Percentiles rank a stretch among this genome's conserved stretches.
phyloP scores from a whole-genome alignment of 1,140 invertebrate genomes.

The Rhagoletis zephyria region DNA sequence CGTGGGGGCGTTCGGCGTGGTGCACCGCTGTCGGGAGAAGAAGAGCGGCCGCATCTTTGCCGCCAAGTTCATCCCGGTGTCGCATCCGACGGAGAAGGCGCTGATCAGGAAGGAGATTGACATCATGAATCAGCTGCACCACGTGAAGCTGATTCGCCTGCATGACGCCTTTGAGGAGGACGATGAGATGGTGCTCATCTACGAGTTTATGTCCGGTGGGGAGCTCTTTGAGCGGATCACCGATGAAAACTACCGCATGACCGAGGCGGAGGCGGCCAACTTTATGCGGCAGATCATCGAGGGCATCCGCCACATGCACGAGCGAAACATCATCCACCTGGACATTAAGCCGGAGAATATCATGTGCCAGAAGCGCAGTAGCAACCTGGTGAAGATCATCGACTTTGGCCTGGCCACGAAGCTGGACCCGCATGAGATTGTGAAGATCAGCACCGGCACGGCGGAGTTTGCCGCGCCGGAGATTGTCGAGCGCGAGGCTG shows the following conservation, averaged over 20 bases:
- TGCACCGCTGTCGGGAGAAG: constrained; percentile 96
- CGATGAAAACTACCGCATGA: constrained; percentile 97
- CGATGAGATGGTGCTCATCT: constrained; percentile 98
- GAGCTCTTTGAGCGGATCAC: constrained; percentile 99
- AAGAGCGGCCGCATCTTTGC: constrained; percentile 97
- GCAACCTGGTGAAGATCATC: constrained; percentile 96
- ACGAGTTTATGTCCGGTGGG: constrained; percentile 99
- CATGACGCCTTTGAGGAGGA: constrained; percentile 99
- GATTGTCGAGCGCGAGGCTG: constrained; percentile 97
- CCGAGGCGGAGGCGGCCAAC: constrained; percentile 98
- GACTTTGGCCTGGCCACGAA: constrained; percentile 99
- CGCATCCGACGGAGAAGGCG: constrained; percentile 95
- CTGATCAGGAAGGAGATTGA: constrained; percentile 98
- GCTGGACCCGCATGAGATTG: constrained; percentile 97
- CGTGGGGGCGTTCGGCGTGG: constrained; percentile 98
- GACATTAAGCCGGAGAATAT: constrained; percentile 99
- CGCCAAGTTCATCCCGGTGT: constrained; percentile 98
- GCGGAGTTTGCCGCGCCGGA: constrained; percentile 99
- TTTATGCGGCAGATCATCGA: constrained; percentile 99
- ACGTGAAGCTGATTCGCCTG: constrained; percentile 96
- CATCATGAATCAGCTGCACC: constrained; percentile 98
- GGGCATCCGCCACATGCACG: constrained; percentile 99
- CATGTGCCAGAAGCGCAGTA: constrained; percentile 96
- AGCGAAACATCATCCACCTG: constrained; percentile 98
- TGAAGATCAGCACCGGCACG: constrained; percentile 98